Base-by-base conservation (phyloP, 2,888 invertebrate species). In the Platypus cylindrus region DNA sequence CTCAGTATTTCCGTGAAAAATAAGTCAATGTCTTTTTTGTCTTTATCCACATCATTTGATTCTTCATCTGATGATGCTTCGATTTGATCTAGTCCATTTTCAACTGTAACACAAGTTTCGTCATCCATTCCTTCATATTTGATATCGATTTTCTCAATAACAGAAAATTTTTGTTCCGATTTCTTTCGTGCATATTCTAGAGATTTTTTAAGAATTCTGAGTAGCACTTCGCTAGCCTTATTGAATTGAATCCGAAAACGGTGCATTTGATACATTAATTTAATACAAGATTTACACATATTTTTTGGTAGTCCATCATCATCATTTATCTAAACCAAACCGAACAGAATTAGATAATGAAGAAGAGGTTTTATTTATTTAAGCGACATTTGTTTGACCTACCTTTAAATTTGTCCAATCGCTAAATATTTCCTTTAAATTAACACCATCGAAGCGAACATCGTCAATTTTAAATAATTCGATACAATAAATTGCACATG, bases 201-300 rank as follows among this genome's bases (percentile, higher is more conserved):
- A n/a, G n/a, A n/a, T n/a, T n/a, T n/a, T n/a, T n/a, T n/a, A n/a
- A n/a, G n/a, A n/a, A n/a, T n/a, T n/a, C n/a, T 3, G n/a, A 9
- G 14, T 36, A 33, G 13, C 30, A 17, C 17, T 16, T 23, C 14
- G 41, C 36, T n/a, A 36, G 33, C 13, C 22, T 30, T n/a, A 34
- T 37, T 38, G 35, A 41, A 43, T 28, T 37, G 43, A 7, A 26
- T 15, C 18, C 39, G 3, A 31, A 45, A 45, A 16, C 36, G 11
- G 22, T 44, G 31, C 2, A 17, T 30, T 9, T 33, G 11, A 27
- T 41, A 45, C 33, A 39, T 31, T 12, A 16, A 32, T 34, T 43
- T 37, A 29, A 43, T 34, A 33, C 45, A 45, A 13, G 13, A 14
- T 36, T 31, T 41, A 20, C 45, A 45, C 36, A 45, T 41, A 29